Evolutionary conservation across 2,888 invertebrate species (phyloP), one percentile per base, ranked within the genome.

Genomic region (Deilephila elpenor): DNA sequence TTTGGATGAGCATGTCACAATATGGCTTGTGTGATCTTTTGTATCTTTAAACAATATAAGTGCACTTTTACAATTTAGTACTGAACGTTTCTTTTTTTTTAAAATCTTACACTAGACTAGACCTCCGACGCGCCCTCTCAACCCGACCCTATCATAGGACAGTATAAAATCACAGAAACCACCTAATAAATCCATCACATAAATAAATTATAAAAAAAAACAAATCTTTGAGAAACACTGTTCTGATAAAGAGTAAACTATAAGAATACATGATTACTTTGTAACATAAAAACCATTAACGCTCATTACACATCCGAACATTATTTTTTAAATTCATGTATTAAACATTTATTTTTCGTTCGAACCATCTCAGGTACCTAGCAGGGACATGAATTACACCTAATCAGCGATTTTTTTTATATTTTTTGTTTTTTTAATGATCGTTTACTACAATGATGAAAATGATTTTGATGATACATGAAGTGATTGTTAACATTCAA

Each of bases 1-100:
- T 94, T 94, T 93, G 93, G 93, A 92, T 93, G 93, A 93, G 93
- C 93, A 88, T 93, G 91, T 93, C 89, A 93, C 90, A 85, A 89
- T 92, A 93, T 93, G 93, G 93, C 93, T 88, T 91, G 88, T 89
- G 88, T 91, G 88, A 90, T 91, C 88, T 85, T 89, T 89, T 91
- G 88, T 91, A 87, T 88, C 83, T 89, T 88, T 91, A 89, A 90
- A 92, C 88, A 88, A 91, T 89, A 90, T 93, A 94, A 94, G 94
- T 93, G 94, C 94, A 94, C 94, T 94, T 93, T 86, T 89, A 78
- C 82, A 91, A 91, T 93, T 91, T 88, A 83, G 86, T 91, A 91
- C 87, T 88, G 88, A 87, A 86, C 88, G 86, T 86, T 86, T 85
- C 79, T 81, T 86, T 86, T 86, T 86, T 83, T 78, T 88, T 25